These are phyloP conservation scores for Drosophila barbarae DNA, from an alignment of 2,888 invertebrate species.

Conservation along the genomic window DNA sequence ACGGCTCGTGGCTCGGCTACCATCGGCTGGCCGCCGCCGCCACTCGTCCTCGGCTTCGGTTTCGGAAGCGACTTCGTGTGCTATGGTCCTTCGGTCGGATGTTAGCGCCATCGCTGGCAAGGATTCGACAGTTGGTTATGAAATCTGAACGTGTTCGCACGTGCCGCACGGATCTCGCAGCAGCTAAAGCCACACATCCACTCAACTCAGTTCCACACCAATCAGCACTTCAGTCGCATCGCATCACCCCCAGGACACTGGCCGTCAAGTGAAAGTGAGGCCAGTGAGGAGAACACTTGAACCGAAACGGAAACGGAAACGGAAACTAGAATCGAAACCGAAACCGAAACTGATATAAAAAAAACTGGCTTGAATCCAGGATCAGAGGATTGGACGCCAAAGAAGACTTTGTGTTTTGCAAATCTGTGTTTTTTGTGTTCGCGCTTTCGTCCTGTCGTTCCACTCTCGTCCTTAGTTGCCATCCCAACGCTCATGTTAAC, in stretches of 20 bases:
- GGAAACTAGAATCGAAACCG: too few species aligned
- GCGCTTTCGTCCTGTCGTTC: conserved; percentile 11
- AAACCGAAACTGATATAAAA: neutral
- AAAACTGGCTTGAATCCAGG: too few species aligned
- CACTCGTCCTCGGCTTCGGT: neutral
- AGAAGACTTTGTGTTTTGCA: conserved; percentile 33
- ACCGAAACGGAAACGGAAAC: conserved; percentile 1
- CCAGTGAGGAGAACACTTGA: conserved; percentile 12
- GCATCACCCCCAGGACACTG: conserved; percentile 19
- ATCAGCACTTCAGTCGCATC: conserved; percentile 24
- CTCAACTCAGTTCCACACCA: conserved; percentile 52
- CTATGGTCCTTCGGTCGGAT: conserved; percentile 34
- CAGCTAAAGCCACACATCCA: conserved; percentile 62
- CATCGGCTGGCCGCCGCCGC: neutral
- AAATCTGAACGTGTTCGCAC: conserved; percentile 77
- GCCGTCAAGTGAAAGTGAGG: conserved; percentile 15
- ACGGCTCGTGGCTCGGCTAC: neutral
- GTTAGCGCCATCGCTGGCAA: conserved; percentile 18
- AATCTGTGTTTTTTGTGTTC: conserved; percentile 34
- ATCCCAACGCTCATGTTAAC: conserved; percentile 22
- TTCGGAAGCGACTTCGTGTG: neutral
- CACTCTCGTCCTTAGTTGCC: conserved; percentile 14
- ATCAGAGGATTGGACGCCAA: conserved; percentile 28
- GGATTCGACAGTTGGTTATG: conserved; percentile 76
- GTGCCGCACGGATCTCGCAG: conserved; percentile 73